Base-by-base conservation (phyloP, 2,113 vertebrate species). In the Chrysemys picta region DNA sequence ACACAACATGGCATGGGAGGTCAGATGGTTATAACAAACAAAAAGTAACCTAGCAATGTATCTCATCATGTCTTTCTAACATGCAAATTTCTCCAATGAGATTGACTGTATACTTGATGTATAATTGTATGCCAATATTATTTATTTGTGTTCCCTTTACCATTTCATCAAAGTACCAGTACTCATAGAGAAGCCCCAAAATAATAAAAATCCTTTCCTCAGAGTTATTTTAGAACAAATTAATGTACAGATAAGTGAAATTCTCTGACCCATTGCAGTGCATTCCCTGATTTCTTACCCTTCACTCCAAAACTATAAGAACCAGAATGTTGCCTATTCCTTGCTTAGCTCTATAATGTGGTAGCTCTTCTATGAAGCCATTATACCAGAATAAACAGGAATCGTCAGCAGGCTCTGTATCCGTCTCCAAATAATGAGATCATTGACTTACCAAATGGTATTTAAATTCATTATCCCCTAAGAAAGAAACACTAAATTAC, bases 391-490 rank as follows among this genome's bases (percentile, higher is more conserved):
- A 95, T 84, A 89, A 95, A 89, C 0, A 3, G 45, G 21, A 52
- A 57, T 8, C 0, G 81, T 96, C 11, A 8, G 5, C 29, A 83
- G 82, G 4, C 17, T 93, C 87, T 90, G 45, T 94, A 84, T 95
- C 88, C 83, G 50, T 85, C 69, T 94, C 13, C 11, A 84, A 85
- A 88, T 97, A 91, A 42, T 89, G 94, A 97, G 90, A 85, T 82
- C 50, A 76, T 84, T 97, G 95, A 96, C 59, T 90, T 97, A 94
- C 78, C 56, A 97, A 97, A 97, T 96, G 31, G 90, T 89, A 42
- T 93, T 87, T 94, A 96, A 95, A 91, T 59, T 91, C 93, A 88
- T 95, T 97, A 91, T 94, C 54, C 19, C 87, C 76, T 83, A 91
- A 93, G 62, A 95, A 90, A 93, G 78, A 92, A 85, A 10, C 56